Evolutionary conservation across 2,888 invertebrate species (phyloP), one percentile per base, ranked within the genome.

Genomic region (Drosophila hawaiiensis): DNA sequence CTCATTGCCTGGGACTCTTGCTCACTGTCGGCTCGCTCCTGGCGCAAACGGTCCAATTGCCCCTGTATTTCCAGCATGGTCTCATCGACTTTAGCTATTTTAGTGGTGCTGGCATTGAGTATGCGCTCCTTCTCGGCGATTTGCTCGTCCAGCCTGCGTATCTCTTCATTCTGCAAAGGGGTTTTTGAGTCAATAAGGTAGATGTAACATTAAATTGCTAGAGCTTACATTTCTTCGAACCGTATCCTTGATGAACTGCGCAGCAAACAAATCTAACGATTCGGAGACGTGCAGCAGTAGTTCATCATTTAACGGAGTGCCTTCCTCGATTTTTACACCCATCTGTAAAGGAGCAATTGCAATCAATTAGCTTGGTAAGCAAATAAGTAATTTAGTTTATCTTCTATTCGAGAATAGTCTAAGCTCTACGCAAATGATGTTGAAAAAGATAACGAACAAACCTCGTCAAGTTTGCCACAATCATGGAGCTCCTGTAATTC

Each of bases 191-290:
- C 0, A 12, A 54, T 25, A n/a, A 5, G 2, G 2, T 9, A 2
- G 0, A 22, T 1, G 9, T 7, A 1, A 2, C 19, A n/a, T 1
- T 10, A 16, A 14, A 0, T 1, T 14, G 6, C 1, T 2, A 1
- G 4, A 31, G 50, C 95, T 95, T 92, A 97, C 97, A 92, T 96
- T 96, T 94, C 96, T 95, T 83, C 95, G 95, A 37, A 96, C 95
- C 41, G 96, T 95, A 63, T 96, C 96, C 88, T 95, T 95, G 84
- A 96, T 95, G 75, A 94, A 94, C 80, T 94, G 94, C 2, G 95
- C 95, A 4, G 96, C 95, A 89, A 95, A 95, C 31, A 95, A 95
- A 83, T 96, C 96, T 83, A 96, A 94, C 70, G 95, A 95, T 89
- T 95, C 95, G 78, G 96, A 94, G 16, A 96, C 94, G 76, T 95